Evolutionary conservation across 92 coral and sea anemone genomes (phyloP).

Genomic region (Phenganax marumi): DNA sequence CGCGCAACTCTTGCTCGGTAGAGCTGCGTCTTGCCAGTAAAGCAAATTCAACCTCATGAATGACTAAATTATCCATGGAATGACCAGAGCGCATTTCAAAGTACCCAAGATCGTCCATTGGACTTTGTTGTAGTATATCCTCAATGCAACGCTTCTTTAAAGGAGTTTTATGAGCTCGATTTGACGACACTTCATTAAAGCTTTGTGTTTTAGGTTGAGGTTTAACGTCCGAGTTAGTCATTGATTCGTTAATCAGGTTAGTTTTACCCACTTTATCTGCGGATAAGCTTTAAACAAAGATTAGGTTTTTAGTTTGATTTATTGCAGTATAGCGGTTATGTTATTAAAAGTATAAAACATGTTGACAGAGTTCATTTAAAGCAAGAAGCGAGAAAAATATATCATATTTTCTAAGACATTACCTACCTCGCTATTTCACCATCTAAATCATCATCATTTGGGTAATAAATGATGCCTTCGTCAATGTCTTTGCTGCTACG

Average conservation of each 20-base stretch:
- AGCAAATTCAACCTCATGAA: slow-evolving; percentile 38
- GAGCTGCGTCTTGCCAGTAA: slow-evolving; percentile 17
- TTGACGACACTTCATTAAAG: not conserved
- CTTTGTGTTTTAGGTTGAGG: slow-evolving; percentile 3
- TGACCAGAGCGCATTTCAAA: slow-evolving; percentile 44
- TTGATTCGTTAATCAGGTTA: not conserved
- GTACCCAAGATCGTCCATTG: slow-evolving; percentile 31
- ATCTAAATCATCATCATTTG: slow-evolving; percentile 83
- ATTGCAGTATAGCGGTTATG: not conserved
- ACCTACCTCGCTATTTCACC: slow-evolving; percentile 84
- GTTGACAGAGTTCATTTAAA: not conserved
- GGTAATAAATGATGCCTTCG: slow-evolving; percentile 55
- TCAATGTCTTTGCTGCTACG: slow-evolving; percentile 65
- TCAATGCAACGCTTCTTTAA: slow-evolving; percentile 20
- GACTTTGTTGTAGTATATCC: slow-evolving; percentile 31
- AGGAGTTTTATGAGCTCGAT: slow-evolving; percentile 18
- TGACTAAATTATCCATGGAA: slow-evolving; percentile 30
- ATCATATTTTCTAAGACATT: not conserved
- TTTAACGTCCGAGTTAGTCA: slow-evolving; percentile 1
- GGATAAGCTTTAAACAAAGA: slow-evolving; percentile 30
- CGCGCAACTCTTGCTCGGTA: not conserved
- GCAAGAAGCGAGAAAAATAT: not conserved
- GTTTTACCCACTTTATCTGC: not conserved
- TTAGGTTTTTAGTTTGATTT: not conserved
- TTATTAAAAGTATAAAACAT: not conserved